Conservation (phyloP, 2,888 invertebrate species). For the Polydrusus pterygomalis region DNA sequence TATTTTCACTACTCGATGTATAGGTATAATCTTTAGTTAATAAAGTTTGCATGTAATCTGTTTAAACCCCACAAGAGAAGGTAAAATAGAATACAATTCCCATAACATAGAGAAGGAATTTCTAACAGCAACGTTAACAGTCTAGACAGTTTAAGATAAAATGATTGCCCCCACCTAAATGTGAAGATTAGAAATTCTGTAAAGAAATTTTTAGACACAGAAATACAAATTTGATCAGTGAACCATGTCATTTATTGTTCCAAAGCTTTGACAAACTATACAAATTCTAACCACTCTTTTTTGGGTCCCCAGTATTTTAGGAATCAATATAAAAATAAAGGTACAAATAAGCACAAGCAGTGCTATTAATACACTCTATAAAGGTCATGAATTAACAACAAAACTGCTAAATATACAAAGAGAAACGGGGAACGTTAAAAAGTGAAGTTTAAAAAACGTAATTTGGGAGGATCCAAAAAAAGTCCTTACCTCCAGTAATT, state of each 20-base stretch:
- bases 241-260: slow-evolving; percentile 8
- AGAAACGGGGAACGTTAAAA: slow-evolving; percentile 9
- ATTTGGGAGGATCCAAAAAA: slow-evolving; percentile 13
- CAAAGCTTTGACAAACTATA: slow-evolving; percentile 22
- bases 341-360: slow-evolving; percentile 32
- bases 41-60: no score
- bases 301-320: slow-evolving; percentile 5
- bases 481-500: slow-evolving; percentile 86
- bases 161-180: background rate
- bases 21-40: no score
- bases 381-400: slow-evolving; percentile 28
- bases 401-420: slow-evolving; percentile 10
- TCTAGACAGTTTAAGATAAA: slow-evolving; percentile 1
- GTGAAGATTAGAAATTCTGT: background rate
- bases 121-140: background rate
- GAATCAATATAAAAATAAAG: slow-evolving; percentile 36
- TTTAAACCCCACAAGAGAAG: background rate
- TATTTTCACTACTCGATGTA: no score
- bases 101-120: background rate
- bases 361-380: slow-evolving; percentile 36
- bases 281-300: slow-evolving; percentile 9
- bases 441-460: slow-evolving; percentile 7
- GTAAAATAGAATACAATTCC: background rate
- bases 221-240: slow-evolving; percentile 15
- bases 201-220: background rate